Percentiles rank a stretch among this genome's conserved stretches.
These are phyloP conservation scores for Trachemys scripta DNA, from an alignment of 2,113 vertebrate genomes.

Conservation along the genomic window DNA sequence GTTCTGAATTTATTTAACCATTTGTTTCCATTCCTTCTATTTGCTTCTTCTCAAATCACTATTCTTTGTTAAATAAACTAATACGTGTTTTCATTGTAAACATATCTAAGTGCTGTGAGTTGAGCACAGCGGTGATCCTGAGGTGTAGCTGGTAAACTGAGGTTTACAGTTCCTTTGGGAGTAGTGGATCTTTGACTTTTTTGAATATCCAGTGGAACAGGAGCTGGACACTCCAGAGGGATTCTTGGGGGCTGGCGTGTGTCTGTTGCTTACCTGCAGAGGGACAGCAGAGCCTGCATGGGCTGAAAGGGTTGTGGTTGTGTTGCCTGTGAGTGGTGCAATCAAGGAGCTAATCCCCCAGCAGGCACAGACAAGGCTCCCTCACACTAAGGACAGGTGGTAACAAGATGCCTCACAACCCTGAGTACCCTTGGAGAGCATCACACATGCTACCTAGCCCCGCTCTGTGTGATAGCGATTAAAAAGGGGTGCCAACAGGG, in stretches of 20 bases:
- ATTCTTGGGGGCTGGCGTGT: not conserved
- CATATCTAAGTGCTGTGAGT: not conserved
- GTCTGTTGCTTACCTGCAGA: not conserved
- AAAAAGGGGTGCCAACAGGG: not conserved
- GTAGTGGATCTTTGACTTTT: not conserved
- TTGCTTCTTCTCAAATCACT: not conserved
- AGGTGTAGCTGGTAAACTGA: not conserved
- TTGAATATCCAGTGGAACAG: not conserved
- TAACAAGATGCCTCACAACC: not conserved
- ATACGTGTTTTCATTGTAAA: not conserved
- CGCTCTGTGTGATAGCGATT: rapidly evolving
- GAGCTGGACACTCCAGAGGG: not conserved
- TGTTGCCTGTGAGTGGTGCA: not conserved
- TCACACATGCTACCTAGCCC: not conserved
- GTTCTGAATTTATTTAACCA: too few species aligned
- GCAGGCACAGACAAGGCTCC: not conserved
- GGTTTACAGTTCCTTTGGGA: not conserved
- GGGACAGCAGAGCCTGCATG: not conserved
- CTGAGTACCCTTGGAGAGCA: not conserved
- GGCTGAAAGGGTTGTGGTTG: not conserved
- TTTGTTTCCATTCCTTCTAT: not conserved
- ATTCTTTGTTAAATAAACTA: not conserved
- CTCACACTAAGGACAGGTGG: not conserved
- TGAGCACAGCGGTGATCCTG: not conserved
- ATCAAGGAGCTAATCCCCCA: not conserved